Evolutionary conservation across 2,888 invertebrate species (phyloP), one percentile per base, ranked within the genome.

Genomic region (Tinea trinotella): DNA sequence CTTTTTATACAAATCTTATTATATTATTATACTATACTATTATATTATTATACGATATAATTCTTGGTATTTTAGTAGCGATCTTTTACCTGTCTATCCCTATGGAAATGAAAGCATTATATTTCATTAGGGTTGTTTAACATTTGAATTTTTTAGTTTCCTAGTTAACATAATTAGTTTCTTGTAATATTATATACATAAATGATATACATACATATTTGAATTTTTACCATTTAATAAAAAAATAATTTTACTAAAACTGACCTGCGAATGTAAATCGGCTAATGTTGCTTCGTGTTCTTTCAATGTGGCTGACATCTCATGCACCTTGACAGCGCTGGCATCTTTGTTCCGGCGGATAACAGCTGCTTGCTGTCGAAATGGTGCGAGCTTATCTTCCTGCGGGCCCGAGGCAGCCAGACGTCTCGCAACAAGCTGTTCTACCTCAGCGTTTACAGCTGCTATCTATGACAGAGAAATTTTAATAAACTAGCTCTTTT

Each of bases 291-390:
- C 88, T 64, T 91, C 90, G 19, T 91, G 71, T 20, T 88, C 81
- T 55, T 88, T 87, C 40, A 91, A 74, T 40, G 90, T 88, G 46
- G 87, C 88, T 57, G 91, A 88, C 0, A 91, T 72, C 56, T 93
- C 91, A 58, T 90, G 89, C 19, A 94, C 87, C 56, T 89, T 87
- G 58, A 91, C 90, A 0, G 93, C 92, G 34, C 92, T 89, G 12
- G 88, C 87, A 58, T 93, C 92, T 69, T 96, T 96, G 69, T 94
- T 94, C 56, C 94, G 89, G 9, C 91, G 88, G 49, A 95, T 92
- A 18, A 93, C 91, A 0, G 91, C 88, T 0, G 94, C 94, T 77
- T 96, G 96, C 67, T 96, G 95, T 24, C 95, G 88, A 68, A 95
- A 96, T 44, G 95, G 91, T 1, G 92, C 91, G 58, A 95, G 79